Base-by-base conservation (phyloP, 2,888 invertebrate species). In the Drosophila planitibia region DNA sequence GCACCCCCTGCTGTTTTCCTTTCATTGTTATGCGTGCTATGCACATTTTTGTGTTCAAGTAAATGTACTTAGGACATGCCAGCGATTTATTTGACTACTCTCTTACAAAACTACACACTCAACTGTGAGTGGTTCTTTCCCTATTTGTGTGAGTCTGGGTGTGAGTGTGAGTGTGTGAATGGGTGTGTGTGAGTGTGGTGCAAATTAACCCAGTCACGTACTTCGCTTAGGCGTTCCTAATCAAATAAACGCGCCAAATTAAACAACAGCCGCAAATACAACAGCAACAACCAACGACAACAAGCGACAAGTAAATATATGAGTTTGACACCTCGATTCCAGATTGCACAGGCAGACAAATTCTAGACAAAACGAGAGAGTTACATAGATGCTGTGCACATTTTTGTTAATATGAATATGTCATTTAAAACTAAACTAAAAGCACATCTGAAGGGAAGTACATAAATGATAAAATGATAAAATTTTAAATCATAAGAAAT, bases 211-310 rank as follows among this genome's bases (percentile, higher is more conserved):
- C 86, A 79, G 76, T 81, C 85, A 90, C 85, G 85, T 85, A 90
- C 81, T 73, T 55, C 89, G 78, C 83, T 90, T 87, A 87, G 85
- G 69, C 80, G 69, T 83, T 72, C 89, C 85, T 85, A 85, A 85
- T 88, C 85, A 85, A 90, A 85, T 85, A 85, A 89, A 88, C 83
- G 89, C 90, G 78, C 74, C 90, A 85, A 88, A 85, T 88, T 89
- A 85, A 88, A 85, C 85, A 85, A 74, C 86, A 76, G 72, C 70
- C 67, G 37, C 62, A 77, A 62, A 52, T 37, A 47, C 61, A 75
- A 74, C 62, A 74, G 33, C 54, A 53, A 66, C 55, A 70, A 70
- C 68, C 70, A 71, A 66, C 44, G 58, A 68, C 61, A 77, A 54
- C 51, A 66, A 74, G 80, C 72, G 80, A 73, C 67, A 82, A 82